These are phyloP conservation scores for Beris morrisii DNA, from an alignment of 2,888 invertebrate species.

Conservation along the genomic window DNA sequence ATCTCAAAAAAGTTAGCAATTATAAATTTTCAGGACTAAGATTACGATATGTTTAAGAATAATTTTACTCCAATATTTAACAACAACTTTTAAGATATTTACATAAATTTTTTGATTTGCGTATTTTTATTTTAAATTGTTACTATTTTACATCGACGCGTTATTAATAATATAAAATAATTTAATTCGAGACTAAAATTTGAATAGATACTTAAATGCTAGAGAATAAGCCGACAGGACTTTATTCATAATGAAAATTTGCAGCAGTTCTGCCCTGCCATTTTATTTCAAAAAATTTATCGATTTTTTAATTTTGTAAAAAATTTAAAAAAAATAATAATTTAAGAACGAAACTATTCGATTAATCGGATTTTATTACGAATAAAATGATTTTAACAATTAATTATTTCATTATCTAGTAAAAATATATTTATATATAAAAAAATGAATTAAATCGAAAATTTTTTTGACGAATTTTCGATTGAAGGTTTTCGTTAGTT, in stretches of 20 bases:
- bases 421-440: conserved; percentile 19
- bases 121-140: not conserved
- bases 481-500: conserved; percentile 51
- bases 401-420: conserved; percentile 9
- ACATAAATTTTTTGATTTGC: not conserved
- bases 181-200: not conserved
- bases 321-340: conserved; percentile 2
- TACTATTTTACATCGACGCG: conserved; percentile 16
- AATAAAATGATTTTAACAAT: conserved; percentile 11
- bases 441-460: conserved; percentile 17
- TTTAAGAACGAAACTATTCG: conserved; percentile 15
- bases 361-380: not conserved
- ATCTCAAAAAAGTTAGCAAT: conserved; percentile 5
- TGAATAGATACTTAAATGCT: not conserved
- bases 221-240: conserved; percentile 37
- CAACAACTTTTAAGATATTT: conserved; percentile 3
- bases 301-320: conserved; percentile 6
- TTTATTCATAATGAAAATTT: conserved; percentile 23
- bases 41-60: conserved; percentile 26
- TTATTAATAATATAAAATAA: conserved; percentile 1
- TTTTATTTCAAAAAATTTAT: not conserved
- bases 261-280: conserved; percentile 32
- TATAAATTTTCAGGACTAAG: conserved; percentile 15
- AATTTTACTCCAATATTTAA: conserved; percentile 7
- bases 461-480: conserved; percentile 21